Evolutionary conservation across 2,113 vertebrate genomes (phyloP), one percentile per base, ranked within the genome.

Genomic region (Nothocercus julius): DNA sequence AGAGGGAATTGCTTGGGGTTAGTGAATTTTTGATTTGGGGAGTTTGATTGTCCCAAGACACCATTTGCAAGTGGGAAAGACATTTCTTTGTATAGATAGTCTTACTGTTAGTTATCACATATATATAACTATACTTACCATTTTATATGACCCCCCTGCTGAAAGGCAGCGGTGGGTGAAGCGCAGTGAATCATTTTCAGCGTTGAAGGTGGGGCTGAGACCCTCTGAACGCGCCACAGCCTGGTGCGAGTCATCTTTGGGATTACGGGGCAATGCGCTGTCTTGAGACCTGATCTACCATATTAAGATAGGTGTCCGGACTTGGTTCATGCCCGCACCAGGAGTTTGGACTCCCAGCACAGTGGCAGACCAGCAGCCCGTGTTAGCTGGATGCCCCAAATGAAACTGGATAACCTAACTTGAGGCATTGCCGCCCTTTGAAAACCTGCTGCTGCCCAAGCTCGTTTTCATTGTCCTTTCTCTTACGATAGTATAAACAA

Each of bases 311-410:
- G 49, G 30, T 34, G 40, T 38, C 18, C 40, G 49, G 34, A 38
- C 51, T 54, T 54, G 51, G 24, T 53, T 13, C 16, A 9, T 53
- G 49, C 49, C 49, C 12, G 45, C 36, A 36, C 36, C 36, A 36
- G 36, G 36, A 49, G 18, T 25, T 58, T 22, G 64, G 32, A 20
- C 28, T 88, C 22, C 28, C 0, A 2, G 22, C 3, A 1, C 36
- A 1, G 1, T 4, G 9, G 11, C 69, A 4, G 38, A 45, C 24
- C 0, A 0, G 51, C 0, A 32, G 54, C 54, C 28, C 30, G 9
- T 58, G 28, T 58, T 58, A 58, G 54, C 16, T 58, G 8, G 34
- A 17, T 1, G 0, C 47, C 77, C 38, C 47, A 56, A 56, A 56
- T 5, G 8, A 76, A 28, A 63, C 42, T n/a, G 16, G 64, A 27